Conservation (phyloP, 2,797 vertebrate species). For the Coregonus sp. region DNA sequence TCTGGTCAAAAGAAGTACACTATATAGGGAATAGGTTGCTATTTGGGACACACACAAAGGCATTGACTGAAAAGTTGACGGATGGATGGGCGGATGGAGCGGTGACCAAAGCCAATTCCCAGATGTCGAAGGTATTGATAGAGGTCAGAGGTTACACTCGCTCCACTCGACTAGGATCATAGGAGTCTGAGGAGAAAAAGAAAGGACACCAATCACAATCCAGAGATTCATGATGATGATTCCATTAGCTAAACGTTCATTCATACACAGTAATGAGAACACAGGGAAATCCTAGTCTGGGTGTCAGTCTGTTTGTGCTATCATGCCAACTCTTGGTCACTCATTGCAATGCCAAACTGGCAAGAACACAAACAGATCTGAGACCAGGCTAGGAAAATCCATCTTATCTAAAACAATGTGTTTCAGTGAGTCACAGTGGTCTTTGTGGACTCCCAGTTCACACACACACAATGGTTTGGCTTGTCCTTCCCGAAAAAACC, state of each 20-base stretch:
- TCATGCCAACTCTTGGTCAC: not conserved
- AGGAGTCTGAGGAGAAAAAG: conserved; percentile 76
- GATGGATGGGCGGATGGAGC: conserved; percentile 53
- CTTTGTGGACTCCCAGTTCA: not conserved
- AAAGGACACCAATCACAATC: conserved; percentile 20
- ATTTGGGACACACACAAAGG: conserved; percentile 25
- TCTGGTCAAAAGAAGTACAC: conserved; percentile 17
- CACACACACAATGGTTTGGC: not conserved
- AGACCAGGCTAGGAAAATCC: not conserved
- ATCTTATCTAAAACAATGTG: not conserved
- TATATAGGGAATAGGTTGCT: not conserved
- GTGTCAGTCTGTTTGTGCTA: not conserved
- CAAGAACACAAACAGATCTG: not conserved
- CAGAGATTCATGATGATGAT: not conserved
- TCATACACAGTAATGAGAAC: not conserved
- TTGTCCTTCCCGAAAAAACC: not conserved
- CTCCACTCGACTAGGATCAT: conserved; percentile 96
- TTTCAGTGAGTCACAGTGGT: not conserved
- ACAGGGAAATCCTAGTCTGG: not conserved
- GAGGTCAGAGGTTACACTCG: conserved; percentile 78
- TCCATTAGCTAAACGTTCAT: not conserved
- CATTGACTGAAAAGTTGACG: conserved; percentile 43
- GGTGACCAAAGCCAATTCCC: conserved; percentile 51
- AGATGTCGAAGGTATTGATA: conserved; percentile 56
- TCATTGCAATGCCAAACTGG: not conserved